Conservation (phyloP, 2,888 invertebrate genomes). For the Hoplodrina blanda region DNA sequence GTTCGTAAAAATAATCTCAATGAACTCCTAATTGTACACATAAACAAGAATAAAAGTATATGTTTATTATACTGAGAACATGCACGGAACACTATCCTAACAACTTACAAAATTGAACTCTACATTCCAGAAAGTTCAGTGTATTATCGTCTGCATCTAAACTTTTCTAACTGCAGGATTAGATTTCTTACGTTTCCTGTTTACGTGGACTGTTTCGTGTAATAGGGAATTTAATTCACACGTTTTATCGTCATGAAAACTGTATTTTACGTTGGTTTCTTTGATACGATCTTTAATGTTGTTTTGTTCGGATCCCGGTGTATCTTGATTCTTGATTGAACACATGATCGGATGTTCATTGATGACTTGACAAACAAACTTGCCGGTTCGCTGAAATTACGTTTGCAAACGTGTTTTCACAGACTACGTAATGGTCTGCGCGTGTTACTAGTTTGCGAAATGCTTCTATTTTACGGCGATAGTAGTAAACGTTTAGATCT, state of each 20-base stretch:
- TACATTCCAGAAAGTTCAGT: slow-evolving; percentile 36
- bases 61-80: slow-evolving; percentile 51
- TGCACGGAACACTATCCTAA: slow-evolving; percentile 11
- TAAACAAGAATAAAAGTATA: slow-evolving; percentile 62
- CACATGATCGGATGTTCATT: slow-evolving; percentile 53
- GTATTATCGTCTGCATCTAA: slow-evolving; percentile 28
- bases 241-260: slow-evolving; percentile 54
- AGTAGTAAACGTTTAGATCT: slow-evolving; percentile 5
- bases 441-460: slow-evolving; percentile 15
- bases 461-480: slow-evolving; percentile 10
- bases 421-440: slow-evolving; percentile 25
- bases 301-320: slow-evolving; percentile 39
- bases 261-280: slow-evolving; percentile 60
- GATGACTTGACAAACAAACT: slow-evolving; percentile 54
- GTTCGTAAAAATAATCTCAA: slow-evolving; percentile 56
- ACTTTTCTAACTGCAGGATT: slow-evolving; percentile 50
- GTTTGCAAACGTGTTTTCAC: slow-evolving; percentile 36
- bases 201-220: slow-evolving; percentile 55
- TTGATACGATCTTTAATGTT: slow-evolving; percentile 60
- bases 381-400: slow-evolving; percentile 40
- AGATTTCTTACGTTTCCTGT: slow-evolving; percentile 62
- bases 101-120: slow-evolving; percentile 37
- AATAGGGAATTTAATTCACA: slow-evolving; percentile 55
- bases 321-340: slow-evolving; percentile 48
- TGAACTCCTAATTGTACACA: slow-evolving; percentile 59